phyloP scores from a whole-genome alignment of 2,888 invertebrate species.

The Xylota segnis region DNA sequence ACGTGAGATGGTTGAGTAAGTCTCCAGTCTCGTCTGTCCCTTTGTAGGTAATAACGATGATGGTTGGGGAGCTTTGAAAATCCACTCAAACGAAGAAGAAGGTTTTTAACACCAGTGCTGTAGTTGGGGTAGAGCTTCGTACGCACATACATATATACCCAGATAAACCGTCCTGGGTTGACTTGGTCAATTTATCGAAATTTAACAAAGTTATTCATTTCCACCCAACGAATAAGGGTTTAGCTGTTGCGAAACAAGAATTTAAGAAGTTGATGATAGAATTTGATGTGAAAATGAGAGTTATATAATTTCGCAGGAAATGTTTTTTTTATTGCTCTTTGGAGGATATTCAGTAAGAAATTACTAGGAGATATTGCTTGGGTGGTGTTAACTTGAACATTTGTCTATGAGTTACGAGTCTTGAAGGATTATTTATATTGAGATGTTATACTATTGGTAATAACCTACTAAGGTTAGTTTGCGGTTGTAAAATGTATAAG shows the following conservation, averaged over 20 bases:
- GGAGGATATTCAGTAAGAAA: slow-evolving; percentile 2
- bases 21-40: slow-evolving; percentile 18
- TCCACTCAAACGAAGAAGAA: slow-evolving; percentile 18
- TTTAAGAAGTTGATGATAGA: slow-evolving; percentile 21
- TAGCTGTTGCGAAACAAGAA: slow-evolving; percentile 22
- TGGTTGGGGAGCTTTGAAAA: slow-evolving; percentile 17
- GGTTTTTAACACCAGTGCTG: slow-evolving; percentile 32
- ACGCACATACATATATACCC: slow-evolving; percentile 1
- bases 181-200: slow-evolving; percentile 64
- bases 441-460: not conserved
- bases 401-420: not conserved
- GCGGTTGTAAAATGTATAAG: not conserved
- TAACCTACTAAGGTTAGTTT: not conserved
- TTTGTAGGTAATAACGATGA: slow-evolving; percentile 21
- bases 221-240: slow-evolving; percentile 8
- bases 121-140: not conserved
- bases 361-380: slow-evolving; percentile 2
- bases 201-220: slow-evolving; percentile 62
- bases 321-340: slow-evolving; percentile 13
- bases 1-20: slow-evolving; percentile 58
- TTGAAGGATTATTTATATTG: not conserved
- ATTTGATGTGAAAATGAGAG: slow-evolving; percentile 26
- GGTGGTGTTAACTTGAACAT: not conserved
- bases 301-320: slow-evolving; percentile 34
- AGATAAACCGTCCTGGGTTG: slow-evolving; percentile 44